A percentile compares a stretch with the other conserved stretches of the same genome.
Evolutionary conservation across 2,888 invertebrate species (phyloP).

Genomic region (Lithophane ornitopus): DNA sequence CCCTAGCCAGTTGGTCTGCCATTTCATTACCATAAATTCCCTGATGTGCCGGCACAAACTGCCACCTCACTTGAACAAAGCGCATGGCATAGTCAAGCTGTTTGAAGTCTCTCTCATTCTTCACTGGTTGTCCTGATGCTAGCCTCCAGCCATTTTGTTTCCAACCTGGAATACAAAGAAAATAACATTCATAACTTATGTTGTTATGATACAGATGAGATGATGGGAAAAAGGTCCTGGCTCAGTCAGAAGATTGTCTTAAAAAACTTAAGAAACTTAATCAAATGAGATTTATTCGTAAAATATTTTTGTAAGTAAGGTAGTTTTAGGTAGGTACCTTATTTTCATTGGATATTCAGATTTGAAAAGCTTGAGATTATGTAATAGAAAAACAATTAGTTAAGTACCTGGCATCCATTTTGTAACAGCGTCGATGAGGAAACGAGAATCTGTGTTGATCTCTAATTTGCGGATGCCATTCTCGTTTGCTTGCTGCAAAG

Average conservation of each 20-base stretch:
- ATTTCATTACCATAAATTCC: conserved; percentile 97
- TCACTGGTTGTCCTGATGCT: conserved; percentile 94
- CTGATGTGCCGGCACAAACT: conserved; percentile 95
- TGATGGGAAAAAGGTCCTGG: not conserved
- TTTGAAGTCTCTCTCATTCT: conserved; percentile 96
- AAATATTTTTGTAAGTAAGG: not conserved
- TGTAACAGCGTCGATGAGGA: conserved; percentile 96
- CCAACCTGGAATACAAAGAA: conserved; percentile 91
- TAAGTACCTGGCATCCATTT: conserved; percentile 94
- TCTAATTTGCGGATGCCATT: conserved; percentile 93
- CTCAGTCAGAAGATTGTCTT: not conserved
- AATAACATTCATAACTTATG: not conserved
- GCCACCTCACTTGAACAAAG: conserved; percentile 93
- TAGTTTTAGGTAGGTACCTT: not conserved
- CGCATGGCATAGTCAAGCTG: conserved; percentile 93
- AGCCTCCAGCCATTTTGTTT: conserved; percentile 96
- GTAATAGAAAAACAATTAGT: conserved; percentile 7
- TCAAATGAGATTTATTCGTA: not conserved
- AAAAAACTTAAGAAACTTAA: not conserved
- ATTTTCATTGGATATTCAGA: not conserved
- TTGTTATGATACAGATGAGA: not conserved
- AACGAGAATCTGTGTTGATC: conserved; percentile 97
- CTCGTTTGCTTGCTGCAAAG: conserved; percentile 93
- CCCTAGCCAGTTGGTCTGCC: conserved; percentile 96
- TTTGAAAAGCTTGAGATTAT: not conserved